A percentile compares a stretch with the other conserved stretches of the same genome.
Evolutionary conservation across 2,888 invertebrate species (phyloP).

Genomic region (Heliconius ismenius): DNA sequence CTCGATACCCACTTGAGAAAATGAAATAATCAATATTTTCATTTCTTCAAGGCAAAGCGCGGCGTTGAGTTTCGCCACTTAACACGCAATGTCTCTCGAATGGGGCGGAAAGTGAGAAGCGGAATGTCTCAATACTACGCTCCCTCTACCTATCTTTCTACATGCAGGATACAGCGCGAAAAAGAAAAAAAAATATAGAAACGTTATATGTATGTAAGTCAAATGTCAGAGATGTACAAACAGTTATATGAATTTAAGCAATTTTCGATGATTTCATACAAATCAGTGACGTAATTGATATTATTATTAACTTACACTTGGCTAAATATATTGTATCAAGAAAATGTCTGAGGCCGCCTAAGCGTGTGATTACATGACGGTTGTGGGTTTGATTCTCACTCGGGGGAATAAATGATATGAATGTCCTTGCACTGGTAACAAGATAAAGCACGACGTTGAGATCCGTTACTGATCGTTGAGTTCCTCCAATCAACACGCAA

Average conservation of each 20-base stretch:
- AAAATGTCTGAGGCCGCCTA: background rate
- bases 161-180: background rate
- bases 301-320: background rate
- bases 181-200: background rate
- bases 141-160: background rate
- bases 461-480: background rate
- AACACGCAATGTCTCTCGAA: background rate
- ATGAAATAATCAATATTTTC: too few species aligned
- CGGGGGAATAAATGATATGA: background rate
- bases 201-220: background rate
- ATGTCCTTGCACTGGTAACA: background rate
- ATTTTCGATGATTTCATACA: background rate
- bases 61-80: background rate
- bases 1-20: too few species aligned
- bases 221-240: background rate
- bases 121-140: background rate
- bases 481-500: background rate
- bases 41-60: too few species aligned
- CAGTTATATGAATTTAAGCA: background rate
- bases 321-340: constrained; percentile 1
- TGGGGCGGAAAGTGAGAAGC: background rate
- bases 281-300: background rate
- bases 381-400: background rate
- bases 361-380: background rate
- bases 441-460: too few species aligned